Evolutionary conservation across 2,888 invertebrate genomes (phyloP).

Genomic region (Carpatolechia fugitivella): DNA sequence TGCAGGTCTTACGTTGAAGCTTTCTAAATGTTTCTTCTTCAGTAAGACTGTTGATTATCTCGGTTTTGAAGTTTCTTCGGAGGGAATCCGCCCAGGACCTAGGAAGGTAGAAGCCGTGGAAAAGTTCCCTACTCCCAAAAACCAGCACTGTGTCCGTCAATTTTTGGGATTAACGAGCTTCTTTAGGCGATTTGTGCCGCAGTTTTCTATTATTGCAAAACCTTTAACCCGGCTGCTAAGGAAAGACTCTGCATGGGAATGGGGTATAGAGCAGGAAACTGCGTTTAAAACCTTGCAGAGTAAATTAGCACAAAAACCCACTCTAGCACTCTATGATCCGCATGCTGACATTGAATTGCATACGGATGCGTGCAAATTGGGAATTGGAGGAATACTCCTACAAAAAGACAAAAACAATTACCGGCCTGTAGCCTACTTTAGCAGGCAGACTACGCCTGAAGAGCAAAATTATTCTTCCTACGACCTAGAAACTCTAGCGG

Average conservation of each 20-base stretch:
- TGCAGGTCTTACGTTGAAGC: slow-evolving; percentile 7
- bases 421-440: not conserved
- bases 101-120: slow-evolving; percentile 23
- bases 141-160: slow-evolving; percentile 29
- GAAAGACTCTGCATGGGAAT: slow-evolving; percentile 5
- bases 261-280: not conserved
- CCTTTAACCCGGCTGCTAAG: slow-evolving; percentile 13
- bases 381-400: too few relatives aligned
- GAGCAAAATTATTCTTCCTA: slow-evolving; percentile 12
- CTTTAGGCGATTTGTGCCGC: slow-evolving; percentile 31
- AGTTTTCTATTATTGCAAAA: slow-evolving; percentile 12
- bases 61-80: slow-evolving; percentile 14
- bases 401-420: not conserved
- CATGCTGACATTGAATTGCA: slow-evolving; percentile 30
- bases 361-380: slow-evolving; percentile 38
- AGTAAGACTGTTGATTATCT: not conserved
- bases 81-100: slow-evolving; percentile 15
- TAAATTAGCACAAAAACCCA: not conserved
- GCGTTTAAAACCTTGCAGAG: not conserved
- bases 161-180: slow-evolving; percentile 31
- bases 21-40: slow-evolving; percentile 6
- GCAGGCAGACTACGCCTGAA: slow-evolving; percentile 7
- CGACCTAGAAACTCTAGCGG: slow-evolving; percentile 14
- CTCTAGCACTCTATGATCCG: slow-evolving; percentile 30
- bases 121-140: slow-evolving; percentile 28